phyloP scores from a whole-genome alignment of 1,140 invertebrate species.

The Caenorhabditis briggsae region DNA sequence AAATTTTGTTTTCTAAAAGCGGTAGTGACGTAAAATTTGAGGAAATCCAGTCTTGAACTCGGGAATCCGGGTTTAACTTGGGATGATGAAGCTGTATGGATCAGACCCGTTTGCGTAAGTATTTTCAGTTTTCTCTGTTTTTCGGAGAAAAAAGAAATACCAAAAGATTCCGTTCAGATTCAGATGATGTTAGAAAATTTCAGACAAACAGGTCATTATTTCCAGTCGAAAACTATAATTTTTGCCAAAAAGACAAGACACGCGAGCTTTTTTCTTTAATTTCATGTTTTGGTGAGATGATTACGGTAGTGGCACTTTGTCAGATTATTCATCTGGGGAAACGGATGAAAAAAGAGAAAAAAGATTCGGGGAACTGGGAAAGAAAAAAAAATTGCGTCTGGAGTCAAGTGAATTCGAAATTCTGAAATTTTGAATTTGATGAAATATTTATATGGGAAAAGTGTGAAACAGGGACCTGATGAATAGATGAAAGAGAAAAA shows the following conservation, averaged over 20 bases:
- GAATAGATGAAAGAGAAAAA: neutral
- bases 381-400: too few species aligned
- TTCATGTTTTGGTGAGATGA: neutral
- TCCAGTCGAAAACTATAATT: neutral
- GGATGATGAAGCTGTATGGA: neutral
- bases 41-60: neutral
- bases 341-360: neutral
- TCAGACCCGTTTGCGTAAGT: neutral
- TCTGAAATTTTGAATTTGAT: neutral
- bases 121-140: neutral
- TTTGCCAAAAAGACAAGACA: neutral
- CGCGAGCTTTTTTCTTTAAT: neutral
- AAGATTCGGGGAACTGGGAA: neutral
- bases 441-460: constrained; percentile 38
- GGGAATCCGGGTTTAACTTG: neutral
- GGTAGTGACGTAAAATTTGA: neutral
- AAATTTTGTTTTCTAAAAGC: neutral
- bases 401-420: too few species aligned
- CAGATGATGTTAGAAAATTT: neutral
- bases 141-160: too few species aligned
- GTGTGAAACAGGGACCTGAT: neutral
- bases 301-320: neutral
- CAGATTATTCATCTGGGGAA: neutral
- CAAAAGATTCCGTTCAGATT: neutral
- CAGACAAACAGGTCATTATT: neutral